Conservation (phyloP, 2,113 vertebrate genomes). For the Psittacula cyanocephala region DNA sequence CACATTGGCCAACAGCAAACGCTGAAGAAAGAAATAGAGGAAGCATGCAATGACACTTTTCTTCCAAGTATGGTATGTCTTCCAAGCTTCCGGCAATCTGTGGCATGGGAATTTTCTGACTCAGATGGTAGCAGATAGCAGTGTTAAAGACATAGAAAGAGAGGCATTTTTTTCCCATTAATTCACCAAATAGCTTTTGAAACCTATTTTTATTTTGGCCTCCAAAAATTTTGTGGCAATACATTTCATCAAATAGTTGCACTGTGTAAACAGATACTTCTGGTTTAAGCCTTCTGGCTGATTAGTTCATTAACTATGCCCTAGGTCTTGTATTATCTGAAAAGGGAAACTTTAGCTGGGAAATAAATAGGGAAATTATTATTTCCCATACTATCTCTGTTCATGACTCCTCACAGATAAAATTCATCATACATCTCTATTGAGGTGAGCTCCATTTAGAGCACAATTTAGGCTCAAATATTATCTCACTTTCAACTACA, state of each 20-base stretch:
- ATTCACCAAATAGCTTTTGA: background rate
- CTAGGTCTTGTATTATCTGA: background rate
- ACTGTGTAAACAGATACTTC: background rate
- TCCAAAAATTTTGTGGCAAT: background rate
- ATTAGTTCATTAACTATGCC: background rate
- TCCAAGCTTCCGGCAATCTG: background rate
- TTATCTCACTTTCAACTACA: background rate
- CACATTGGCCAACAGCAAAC: background rate
- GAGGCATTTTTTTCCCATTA: background rate
- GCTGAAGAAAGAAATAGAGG: background rate
- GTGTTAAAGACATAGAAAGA: background rate
- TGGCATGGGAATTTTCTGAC: slow-evolving; percentile 43
- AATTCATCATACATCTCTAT: background rate
- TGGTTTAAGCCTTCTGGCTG: background rate
- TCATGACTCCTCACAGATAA: background rate
- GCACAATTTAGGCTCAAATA: background rate
- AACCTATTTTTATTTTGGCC: background rate
- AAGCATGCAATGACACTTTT: background rate
- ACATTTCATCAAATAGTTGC: background rate
- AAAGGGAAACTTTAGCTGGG: background rate
- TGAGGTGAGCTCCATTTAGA: background rate
- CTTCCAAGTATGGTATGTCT: background rate
- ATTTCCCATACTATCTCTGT: background rate
- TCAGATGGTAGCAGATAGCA: background rate
- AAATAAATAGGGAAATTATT: background rate